Conservation (phyloP, 2,888 invertebrate genomes). For the Elgonia sp. region DNA sequence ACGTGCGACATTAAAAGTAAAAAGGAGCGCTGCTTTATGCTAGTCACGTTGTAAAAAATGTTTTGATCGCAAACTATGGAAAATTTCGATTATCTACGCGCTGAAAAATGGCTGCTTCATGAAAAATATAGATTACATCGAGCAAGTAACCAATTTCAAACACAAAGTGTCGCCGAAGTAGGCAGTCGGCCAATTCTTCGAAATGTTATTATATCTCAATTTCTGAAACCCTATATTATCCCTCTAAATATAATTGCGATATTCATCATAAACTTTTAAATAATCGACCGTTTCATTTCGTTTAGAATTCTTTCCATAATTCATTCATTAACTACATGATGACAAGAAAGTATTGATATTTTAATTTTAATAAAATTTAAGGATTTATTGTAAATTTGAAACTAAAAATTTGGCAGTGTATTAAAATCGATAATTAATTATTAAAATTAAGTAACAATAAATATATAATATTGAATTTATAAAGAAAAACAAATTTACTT, state of each 20-base stretch:
- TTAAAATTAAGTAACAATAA: no score
- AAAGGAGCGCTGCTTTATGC: conserved; percentile 39
- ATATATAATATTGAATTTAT: no score
- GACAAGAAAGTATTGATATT: no score
- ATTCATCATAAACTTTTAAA: conserved; percentile 56
- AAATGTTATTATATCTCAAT: conserved; percentile 62
- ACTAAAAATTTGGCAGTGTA: no score
- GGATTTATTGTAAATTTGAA: no score
- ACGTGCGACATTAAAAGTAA: conserved; percentile 32
- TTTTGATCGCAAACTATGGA: conserved; percentile 52
- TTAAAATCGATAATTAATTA: no score
- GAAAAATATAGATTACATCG: conserved; percentile 64
- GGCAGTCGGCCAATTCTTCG: conserved; percentile 68
- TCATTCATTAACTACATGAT: neutral
- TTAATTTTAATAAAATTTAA: no score
- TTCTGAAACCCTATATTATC: conserved; percentile 57
- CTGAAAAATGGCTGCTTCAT: conserved; percentile 66
- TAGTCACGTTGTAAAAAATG: conserved; percentile 68
- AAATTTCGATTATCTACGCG: conserved; percentile 62
- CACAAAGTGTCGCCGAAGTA: conserved; percentile 65
- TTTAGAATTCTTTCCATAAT: neutral
- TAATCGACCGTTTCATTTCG: neutral
- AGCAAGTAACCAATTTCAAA: conserved; percentile 50
- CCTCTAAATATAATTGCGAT: conserved; percentile 56
- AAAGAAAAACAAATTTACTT: no score